These are phyloP conservation scores for Hippocampus mohnikei DNA, from an alignment of 2,113 vertebrate species.

Conservation along the genomic window DNA sequence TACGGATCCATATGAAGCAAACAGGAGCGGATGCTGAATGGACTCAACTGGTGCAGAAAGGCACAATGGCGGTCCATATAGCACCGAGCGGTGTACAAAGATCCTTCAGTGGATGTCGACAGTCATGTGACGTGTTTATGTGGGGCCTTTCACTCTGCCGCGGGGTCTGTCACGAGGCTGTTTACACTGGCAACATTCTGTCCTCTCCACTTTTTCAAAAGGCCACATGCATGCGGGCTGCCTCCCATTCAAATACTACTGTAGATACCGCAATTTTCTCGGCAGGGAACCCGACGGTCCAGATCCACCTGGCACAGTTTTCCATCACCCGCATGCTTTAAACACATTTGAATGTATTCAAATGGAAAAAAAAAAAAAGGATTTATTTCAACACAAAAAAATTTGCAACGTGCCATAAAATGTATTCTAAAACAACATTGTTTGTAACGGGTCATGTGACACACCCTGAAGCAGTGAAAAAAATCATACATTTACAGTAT, in stretches of 20 bases:
- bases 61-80: conserved; percentile 20
- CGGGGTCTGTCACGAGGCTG: conserved; percentile 14
- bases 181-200: conserved; percentile 35
- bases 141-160: conserved; percentile 1
- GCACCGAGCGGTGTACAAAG: conserved; percentile 23
- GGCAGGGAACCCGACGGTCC: neutral
- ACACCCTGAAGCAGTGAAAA: neutral
- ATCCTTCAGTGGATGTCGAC: conserved; percentile 5
- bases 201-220: conserved; percentile 20
- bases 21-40: conserved; percentile 21
- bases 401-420: too few relatives aligned
- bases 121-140: conserved; percentile 41
- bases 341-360: too few relatives aligned
- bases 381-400: too few relatives aligned
- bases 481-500: neutral
- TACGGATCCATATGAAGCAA: conserved; percentile 16
- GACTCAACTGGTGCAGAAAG: conserved; percentile 5
- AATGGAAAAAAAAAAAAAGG: too few relatives aligned
- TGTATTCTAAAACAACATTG: too few relatives aligned
- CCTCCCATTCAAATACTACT: neutral
- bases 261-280: neutral
- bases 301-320: too few relatives aligned
- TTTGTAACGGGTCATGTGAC: neutral
- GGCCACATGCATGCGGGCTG: neutral
- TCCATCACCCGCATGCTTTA: too few relatives aligned